Percentiles rank a stretch among this genome's conserved stretches.
Conservation (phyloP, 2,113 vertebrate genomes). For the Sceloporus tristichus region DNA sequence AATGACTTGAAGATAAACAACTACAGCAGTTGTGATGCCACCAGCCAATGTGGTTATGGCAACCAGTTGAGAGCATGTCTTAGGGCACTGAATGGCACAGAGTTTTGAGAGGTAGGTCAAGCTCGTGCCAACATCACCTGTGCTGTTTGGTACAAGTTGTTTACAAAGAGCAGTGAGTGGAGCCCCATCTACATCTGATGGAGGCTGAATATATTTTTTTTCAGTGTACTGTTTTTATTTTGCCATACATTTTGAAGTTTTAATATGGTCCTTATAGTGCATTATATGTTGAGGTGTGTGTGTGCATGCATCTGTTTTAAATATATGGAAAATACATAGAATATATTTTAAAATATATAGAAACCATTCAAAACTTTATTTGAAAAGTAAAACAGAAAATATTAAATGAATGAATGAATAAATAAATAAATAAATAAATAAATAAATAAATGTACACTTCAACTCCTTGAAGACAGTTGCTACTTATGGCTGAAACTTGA, state of each 20-base stretch:
- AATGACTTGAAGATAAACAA: too few species aligned
- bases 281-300: neutral
- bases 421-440: neutral
- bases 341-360: too few species aligned
- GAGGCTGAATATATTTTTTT: neutral
- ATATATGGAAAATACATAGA: too few species aligned
- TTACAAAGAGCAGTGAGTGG: neutral
- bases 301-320: neutral
- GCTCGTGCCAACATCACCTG: neutral
- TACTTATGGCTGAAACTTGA: neutral
- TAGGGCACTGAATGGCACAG: neutral
- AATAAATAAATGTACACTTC: neutral
- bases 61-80: neutral
- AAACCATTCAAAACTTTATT: neutral
- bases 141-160: neutral
- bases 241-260: neutral
- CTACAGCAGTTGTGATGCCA: neutral
- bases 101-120: neutral
- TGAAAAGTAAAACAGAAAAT: neutral
- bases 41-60: neutral
- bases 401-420: neutral
- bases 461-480: neutral
- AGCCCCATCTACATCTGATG: neutral
- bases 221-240: neutral
- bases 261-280: neutral